These are phyloP conservation scores for Cheilosia pagana DNA, from an alignment of 2,888 invertebrate species.

Conservation along the genomic window DNA sequence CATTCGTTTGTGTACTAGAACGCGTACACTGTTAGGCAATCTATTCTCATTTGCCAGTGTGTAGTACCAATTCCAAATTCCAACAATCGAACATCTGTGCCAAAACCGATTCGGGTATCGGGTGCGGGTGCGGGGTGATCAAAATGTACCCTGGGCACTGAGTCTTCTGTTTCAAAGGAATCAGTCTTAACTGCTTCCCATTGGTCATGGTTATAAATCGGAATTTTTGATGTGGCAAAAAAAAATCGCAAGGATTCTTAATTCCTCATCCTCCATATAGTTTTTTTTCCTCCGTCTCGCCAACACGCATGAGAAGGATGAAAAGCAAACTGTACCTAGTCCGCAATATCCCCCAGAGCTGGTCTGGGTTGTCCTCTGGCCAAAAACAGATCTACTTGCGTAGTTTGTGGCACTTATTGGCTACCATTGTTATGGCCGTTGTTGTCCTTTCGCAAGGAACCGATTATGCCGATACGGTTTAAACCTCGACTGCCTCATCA, in stretches of 20 bases:
- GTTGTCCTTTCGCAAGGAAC: conserved; percentile 46
- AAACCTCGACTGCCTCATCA: conserved; percentile 68
- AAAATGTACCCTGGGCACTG: conserved; percentile 26
- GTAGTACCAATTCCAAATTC: conserved; percentile 5
- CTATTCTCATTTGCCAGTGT: neutral
- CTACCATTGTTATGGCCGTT: conserved; percentile 53
- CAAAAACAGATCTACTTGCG: conserved; percentile 52
- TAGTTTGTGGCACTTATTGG: conserved; percentile 68
- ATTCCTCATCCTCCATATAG: neutral
- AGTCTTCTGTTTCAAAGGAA: conserved; percentile 28
- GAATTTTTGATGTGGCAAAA: conserved; percentile 34
- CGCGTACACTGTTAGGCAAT: neutral
- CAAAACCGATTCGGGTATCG: conserved; percentile 3
- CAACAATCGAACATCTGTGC: conserved; percentile 41
- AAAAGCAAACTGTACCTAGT: conserved; percentile 2
- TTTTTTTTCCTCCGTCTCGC: conserved; percentile 1
- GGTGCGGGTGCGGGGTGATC: conserved; percentile 13
- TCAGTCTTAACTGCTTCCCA: conserved; percentile 24
- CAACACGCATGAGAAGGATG: conserved; percentile 7
- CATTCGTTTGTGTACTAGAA: neutral
- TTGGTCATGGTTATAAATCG: conserved; percentile 37
- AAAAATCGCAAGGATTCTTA: neutral
- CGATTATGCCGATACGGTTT: conserved; percentile 68
- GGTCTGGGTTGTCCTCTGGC: conserved; percentile 17
- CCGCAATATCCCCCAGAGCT: conserved; percentile 17